Evolutionary conservation across 1,140 invertebrate species (phyloP).

Genomic region (Monomorium pharaonis): DNA sequence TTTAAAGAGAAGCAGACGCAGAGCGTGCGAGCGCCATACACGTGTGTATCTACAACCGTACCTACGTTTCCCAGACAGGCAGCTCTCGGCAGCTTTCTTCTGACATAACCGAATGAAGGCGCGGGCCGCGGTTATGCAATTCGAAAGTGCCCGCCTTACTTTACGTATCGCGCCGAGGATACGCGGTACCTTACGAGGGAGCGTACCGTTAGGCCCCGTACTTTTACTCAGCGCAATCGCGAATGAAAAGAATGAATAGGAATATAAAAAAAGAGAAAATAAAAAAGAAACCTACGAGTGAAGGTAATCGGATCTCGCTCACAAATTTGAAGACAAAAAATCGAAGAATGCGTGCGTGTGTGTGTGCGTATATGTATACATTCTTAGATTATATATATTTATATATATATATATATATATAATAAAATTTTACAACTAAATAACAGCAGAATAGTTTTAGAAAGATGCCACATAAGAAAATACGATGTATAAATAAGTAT

Average conservation of each 20-base stretch:
- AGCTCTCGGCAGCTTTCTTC: slow-evolving; percentile 83
- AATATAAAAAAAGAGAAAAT: background rate
- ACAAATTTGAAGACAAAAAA: background rate
- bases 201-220: slow-evolving; percentile 59
- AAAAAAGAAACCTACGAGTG: background rate
- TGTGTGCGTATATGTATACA: too few relatives aligned
- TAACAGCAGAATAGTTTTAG: background rate
- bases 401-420: too few relatives aligned
- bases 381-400: too few relatives aligned
- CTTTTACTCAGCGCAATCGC: slow-evolving; percentile 59
- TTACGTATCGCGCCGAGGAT: slow-evolving; percentile 79
- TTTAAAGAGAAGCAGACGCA: slow-evolving; percentile 68
- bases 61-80: slow-evolving; percentile 83
- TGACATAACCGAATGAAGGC: slow-evolving; percentile 85
- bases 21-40: slow-evolving; percentile 40
- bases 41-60: slow-evolving; percentile 61
- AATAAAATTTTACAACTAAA: background rate
- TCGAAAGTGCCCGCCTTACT: slow-evolving; percentile 85
- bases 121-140: slow-evolving; percentile 84
- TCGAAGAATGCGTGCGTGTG: background rate
- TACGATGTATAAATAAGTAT: background rate
- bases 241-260: slow-evolving; percentile 6
- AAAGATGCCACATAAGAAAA: background rate
- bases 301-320: background rate
- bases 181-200: slow-evolving; percentile 64